phyloP scores from a whole-genome alignment of 2,797 vertebrate genomes.

The Furcifer pardalis region DNA sequence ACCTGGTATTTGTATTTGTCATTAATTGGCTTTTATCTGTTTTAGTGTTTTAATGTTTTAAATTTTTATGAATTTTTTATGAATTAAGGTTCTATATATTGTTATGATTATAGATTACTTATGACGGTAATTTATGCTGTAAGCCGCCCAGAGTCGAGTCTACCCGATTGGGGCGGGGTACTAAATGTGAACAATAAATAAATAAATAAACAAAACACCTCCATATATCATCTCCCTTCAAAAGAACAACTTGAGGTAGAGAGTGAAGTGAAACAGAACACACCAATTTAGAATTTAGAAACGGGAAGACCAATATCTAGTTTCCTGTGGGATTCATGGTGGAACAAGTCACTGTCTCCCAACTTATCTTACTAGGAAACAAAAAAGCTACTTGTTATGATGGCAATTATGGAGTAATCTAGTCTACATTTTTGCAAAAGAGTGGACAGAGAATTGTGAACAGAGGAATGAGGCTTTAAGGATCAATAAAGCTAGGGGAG shows the following conservation, averaged over 20 bases:
- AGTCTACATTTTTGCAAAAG: background rate
- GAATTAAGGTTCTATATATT: too few species aligned
- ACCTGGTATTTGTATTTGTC: too few species aligned
- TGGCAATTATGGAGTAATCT: background rate
- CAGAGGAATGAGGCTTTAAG: background rate
- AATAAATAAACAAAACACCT: background rate
- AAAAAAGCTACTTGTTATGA: background rate
- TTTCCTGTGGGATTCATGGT: background rate
- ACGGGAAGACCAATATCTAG: background rate
- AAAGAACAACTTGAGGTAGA: background rate
- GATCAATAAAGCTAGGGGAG: slow-evolving; percentile 29
- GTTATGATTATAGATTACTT: too few species aligned
- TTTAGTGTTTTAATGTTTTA: too few species aligned
- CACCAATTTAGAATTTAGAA: background rate
- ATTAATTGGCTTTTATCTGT: too few species aligned
- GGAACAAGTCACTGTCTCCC: background rate
- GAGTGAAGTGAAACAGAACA: background rate
- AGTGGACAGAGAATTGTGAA: background rate
- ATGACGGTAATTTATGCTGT: too few species aligned
- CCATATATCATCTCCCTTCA: background rate
- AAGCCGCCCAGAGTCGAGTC: too few species aligned
- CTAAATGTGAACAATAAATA: too few species aligned
- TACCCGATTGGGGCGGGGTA: too few species aligned
- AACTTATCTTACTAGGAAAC: background rate
- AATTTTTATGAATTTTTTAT: too few species aligned